Conservation (phyloP, 2,113 vertebrate genomes). For the Eublepharis macularius region DNA sequence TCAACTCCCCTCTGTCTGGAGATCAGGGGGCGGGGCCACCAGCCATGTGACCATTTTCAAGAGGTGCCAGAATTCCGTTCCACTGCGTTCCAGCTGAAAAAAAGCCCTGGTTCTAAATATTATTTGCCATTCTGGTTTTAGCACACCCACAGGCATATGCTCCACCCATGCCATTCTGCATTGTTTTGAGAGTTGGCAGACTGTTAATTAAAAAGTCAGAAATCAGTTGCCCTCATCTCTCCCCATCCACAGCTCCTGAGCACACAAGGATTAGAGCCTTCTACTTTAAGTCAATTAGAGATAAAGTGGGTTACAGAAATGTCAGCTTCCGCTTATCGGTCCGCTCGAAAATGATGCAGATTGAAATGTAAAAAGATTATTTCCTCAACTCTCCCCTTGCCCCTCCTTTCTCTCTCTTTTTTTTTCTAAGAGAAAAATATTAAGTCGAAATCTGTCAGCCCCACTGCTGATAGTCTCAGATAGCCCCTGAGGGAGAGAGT, state of each 20-base stretch:
- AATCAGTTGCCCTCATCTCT: conserved; percentile 80
- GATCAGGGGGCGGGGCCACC: too few relatives aligned
- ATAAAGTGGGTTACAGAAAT: conserved; percentile 70
- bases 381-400: conserved; percentile 62
- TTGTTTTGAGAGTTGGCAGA: conserved; percentile 72
- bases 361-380: conserved; percentile 81
- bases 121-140: not conserved
- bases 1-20: too few relatives aligned
- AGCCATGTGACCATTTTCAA: too few relatives aligned
- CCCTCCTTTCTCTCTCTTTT: conserved; percentile 2
- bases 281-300: conserved; percentile 82
- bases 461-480: conserved; percentile 20
- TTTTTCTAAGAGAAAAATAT: conserved; percentile 47
- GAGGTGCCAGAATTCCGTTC: too few relatives aligned
- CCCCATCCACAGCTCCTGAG: conserved; percentile 74
- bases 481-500: not conserved
- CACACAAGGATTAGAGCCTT: conserved; percentile 78
- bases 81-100: too few relatives aligned
- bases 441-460: conserved; percentile 55
- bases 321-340: conserved; percentile 74
- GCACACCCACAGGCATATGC: not conserved
- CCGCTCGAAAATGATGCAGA: conserved; percentile 73
- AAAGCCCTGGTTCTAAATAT: too few relatives aligned
- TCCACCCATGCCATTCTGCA: conserved; percentile 35
- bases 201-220: conserved; percentile 79